Base-by-base conservation (phyloP, 2,888 invertebrate genomes). In the Stegophylla sp. region DNA sequence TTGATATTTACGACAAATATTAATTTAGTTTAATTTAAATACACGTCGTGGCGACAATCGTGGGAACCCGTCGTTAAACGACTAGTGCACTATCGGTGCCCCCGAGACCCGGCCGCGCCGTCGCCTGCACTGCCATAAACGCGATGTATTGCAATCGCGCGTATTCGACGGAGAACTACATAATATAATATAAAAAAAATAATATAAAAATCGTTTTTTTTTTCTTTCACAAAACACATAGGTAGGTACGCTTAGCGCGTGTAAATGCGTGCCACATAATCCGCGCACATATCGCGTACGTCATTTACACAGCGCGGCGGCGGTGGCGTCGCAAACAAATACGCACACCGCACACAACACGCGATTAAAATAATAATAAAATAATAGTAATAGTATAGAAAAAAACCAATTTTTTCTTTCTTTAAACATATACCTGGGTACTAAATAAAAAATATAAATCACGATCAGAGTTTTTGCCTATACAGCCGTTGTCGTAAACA, bases 191-290 rank as follows among this genome's bases (percentile, higher is more conserved):
- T 56, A 59, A 20, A 9, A 53, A 53, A 20, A 53, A 53, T 20
- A 53, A 59, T 26, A 59, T 28, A 15, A 51, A 53, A 64, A 45
- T 53, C 15, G 17, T 73, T 45, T 73, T 73, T 53, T 73, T 73
- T 61, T 61, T 28, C 15, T 15, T 26, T 17, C 10, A 41, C 10
- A 69, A n/a, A 34, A 34, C 34, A 34, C 41, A 56, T 48, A n/a
- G n/a, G 10, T 61, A 72, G n/a, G n/a, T 64, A 66, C 41, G 64
- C 43, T 53, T 64, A 4, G 63, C 53, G 75, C 71, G 61, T 79
- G 79, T 79, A 79, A 79, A 71, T 79, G 79, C 79, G 79, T 79
- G 79, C 79, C 51, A 67, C 56, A 61, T 61, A 79, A 79, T 53
- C 43, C 75, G 75, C 75, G 75, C 64, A 64, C 75, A 75, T 66